Evolutionary conservation across 2,113 vertebrate genomes (phyloP), one percentile per base, ranked within the genome.

Genomic region (Rafetus swinhoei): DNA sequence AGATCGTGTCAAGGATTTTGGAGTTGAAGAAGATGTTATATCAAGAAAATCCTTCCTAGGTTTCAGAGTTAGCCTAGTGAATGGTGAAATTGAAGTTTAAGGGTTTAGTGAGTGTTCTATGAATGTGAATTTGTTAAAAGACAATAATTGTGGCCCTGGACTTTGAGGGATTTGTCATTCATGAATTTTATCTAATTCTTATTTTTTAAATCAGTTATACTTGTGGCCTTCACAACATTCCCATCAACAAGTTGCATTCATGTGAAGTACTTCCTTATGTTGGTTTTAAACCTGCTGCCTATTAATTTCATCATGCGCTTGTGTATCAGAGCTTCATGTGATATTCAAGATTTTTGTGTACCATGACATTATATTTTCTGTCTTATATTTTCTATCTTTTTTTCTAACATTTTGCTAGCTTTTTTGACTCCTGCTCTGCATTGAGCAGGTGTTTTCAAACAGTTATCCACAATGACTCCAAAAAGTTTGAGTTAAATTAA

Each of bases 21-120:
- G n/a, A 86, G 81, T 81, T 11, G 77, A 69, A 55, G 22, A 8
- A 53, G 91, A 69, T 25, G 55, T 55, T 21, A 18, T 13, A 7
- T 1, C 32, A 2, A 74, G 72, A 62, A 89, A 90, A 82, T 80
- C 1, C 24, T 59, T 80, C 77, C 59, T 84, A 83, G 89, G 59
- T 84, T 88, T 87, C 16, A 45, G 25, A 6, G 83, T 69, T 4
- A 5, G 81, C 79, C 62, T 93, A 80, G 59, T 86, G 81, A 59
- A 45, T 89, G 29, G 86, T 81, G 83, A 85, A 86, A 69, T 22
- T 35, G 82, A 84, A 3, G 15, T 92, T 69, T 84, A 55, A 89
- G 83, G 94, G 59, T 79, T 84, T 90, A 62, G n/a, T 92, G 93
- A 82, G 35, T 5, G n/a, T 80, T 95, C 74, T 91, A 52, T 62